A percentile compares a stretch with the other conserved stretches of the same genome.
These are phyloP conservation scores for Meiosimyza decipiens DNA, from an alignment of 2,888 invertebrate species.

Conservation along the genomic window DNA sequence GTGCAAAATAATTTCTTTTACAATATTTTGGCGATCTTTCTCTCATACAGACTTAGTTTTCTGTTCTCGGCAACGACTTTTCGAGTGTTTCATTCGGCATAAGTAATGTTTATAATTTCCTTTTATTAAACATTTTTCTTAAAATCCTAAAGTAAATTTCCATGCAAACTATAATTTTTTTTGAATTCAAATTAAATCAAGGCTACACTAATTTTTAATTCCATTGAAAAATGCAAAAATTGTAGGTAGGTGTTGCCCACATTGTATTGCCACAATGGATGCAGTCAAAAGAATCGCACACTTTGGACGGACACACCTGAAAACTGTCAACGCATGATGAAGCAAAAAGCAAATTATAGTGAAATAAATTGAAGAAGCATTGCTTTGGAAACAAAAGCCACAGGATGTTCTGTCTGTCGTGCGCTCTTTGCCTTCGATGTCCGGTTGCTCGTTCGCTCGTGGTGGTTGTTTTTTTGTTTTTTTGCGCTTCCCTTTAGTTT, in stretches of 20 bases:
- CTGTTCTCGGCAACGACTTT: too few relatives aligned
- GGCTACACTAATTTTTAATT: conserved; percentile 3
- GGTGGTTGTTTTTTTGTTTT: neutral
- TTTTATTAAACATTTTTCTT: too few relatives aligned
- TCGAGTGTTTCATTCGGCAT: too few relatives aligned
- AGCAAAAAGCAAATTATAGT: conserved; percentile 12
- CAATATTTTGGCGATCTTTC: too few relatives aligned
- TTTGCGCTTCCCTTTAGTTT: neutral
- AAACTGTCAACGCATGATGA: conserved; percentile 26
- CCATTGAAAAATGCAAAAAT: conserved; percentile 9
- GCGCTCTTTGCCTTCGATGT: conserved; percentile 9
- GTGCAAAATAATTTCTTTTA: too few relatives aligned
- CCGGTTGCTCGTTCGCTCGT: neutral
- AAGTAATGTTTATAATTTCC: too few relatives aligned
- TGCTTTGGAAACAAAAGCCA: neutral
- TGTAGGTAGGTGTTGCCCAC: conserved; percentile 32
- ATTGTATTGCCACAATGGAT: neutral
- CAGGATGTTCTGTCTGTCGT: conserved; percentile 21
- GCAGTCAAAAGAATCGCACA: too few relatives aligned
- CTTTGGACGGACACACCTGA: neutral
- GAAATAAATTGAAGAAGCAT: conserved; percentile 14
- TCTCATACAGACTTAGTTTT: too few relatives aligned
- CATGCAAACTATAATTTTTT: too few relatives aligned
- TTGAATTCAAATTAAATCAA: too few relatives aligned
- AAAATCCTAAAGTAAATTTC: too few relatives aligned